Conservation (phyloP, 2,797 vertebrate genomes). For the Zonotrichia albicollis region DNA sequence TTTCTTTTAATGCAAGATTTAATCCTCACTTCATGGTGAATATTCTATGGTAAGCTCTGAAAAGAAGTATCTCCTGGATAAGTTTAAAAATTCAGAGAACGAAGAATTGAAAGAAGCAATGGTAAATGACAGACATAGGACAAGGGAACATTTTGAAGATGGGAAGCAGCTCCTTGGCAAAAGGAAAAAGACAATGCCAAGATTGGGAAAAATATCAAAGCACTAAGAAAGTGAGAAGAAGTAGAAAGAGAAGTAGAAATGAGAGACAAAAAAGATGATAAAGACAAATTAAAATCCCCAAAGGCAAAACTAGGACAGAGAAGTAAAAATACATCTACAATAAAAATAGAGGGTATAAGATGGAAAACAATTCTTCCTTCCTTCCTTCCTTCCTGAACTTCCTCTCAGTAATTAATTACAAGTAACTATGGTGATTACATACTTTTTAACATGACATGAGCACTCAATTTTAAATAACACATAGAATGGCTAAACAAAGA, state of each 20-base stretch:
- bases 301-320: neutral
- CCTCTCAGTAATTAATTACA: neutral
- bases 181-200: neutral
- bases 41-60: neutral
- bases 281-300: neutral
- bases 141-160: neutral
- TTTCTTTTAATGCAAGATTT: neutral
- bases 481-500: neutral
- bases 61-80: neutral
- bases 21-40: neutral
- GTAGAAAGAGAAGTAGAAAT: neutral
- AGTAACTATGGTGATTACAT: neutral
- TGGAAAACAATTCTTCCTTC: neutral
- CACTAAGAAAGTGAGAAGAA: neutral
- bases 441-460: neutral
- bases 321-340: neutral
- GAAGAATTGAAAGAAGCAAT: neutral
- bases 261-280: neutral
- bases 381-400: conserved; percentile 1
- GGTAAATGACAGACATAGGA: neutral
- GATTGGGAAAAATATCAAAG: neutral
- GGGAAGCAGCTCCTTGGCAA: neutral
- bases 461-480: conserved; percentile 12
- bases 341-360: neutral
- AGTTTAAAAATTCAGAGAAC: neutral